A percentile compares a stretch with the other conserved stretches of the same genome.
Evolutionary conservation across 64 coral and sea anemone species (phyloP).

Genomic region (Cladopsammia gracilis): DNA sequence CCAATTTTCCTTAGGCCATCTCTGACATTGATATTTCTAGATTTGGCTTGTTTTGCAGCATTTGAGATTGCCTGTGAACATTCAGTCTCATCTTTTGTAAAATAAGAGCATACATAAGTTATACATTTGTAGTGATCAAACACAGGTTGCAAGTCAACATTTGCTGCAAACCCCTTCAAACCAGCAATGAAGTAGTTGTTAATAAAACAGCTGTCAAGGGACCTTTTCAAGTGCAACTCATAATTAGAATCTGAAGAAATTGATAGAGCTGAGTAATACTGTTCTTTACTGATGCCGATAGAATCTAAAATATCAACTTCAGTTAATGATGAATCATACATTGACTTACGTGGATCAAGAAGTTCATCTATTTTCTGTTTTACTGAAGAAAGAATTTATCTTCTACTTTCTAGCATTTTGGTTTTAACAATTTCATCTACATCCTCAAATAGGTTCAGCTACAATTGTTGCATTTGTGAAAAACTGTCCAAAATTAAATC

Average conservation of each 20-base stretch:
- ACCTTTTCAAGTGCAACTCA: conserved; percentile 64
- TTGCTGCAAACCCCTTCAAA: background rate
- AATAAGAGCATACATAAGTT: conserved; percentile 12
- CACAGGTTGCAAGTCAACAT: conserved; percentile 35
- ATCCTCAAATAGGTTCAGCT: background rate
- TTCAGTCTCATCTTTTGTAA: background rate
- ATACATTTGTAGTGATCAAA: conserved; percentile 43
- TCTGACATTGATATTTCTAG: conserved; percentile 23
- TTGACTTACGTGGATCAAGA: background rate
- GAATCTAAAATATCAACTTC: conserved; percentile 10
- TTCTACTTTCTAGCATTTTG: background rate
- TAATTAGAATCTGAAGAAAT: conserved; percentile 49
- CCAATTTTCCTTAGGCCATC: conserved; percentile 32
- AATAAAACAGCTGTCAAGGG: conserved; percentile 66
- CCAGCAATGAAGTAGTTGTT: conserved; percentile 71
- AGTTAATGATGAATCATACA: background rate
- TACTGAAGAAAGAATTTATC: background rate
- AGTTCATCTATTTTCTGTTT: background rate
- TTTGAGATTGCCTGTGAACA: conserved; percentile 16
- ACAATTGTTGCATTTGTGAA: conserved; percentile 19
- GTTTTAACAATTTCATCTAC: background rate
- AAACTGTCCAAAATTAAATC: conserved; percentile 39
- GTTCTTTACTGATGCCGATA: conserved; percentile 15
- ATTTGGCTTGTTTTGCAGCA: conserved; percentile 22
- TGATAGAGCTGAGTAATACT: conserved; percentile 68